phyloP scores from a whole-genome alignment of 2,888 invertebrate genomes.

The Brenthis hecate region DNA sequence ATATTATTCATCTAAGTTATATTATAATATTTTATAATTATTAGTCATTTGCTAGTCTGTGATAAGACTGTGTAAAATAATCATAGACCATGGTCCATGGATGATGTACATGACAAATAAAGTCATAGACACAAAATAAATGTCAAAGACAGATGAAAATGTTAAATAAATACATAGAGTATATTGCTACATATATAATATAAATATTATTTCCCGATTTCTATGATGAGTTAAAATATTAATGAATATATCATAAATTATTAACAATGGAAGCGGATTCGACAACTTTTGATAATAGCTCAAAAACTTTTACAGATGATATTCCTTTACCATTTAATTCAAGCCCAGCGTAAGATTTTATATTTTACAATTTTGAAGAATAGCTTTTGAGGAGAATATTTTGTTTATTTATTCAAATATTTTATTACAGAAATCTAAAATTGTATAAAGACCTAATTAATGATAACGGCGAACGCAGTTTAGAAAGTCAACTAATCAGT shows the following conservation, averaged over 20 bases:
- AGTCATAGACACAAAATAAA: too few relatives aligned
- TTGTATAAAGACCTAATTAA: slow-evolving; percentile 58
- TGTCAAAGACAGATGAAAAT: too few relatives aligned
- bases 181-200: too few relatives aligned
- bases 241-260: not conserved
- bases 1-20: too few relatives aligned
- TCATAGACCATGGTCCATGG: too few relatives aligned
- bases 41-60: too few relatives aligned
- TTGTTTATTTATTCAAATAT: slow-evolving; percentile 10
- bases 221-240: not conserved
- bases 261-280: slow-evolving; percentile 75
- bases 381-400: not conserved
- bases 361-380: not conserved
- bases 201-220: not conserved
- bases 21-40: too few relatives aligned
- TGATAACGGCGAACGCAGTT: slow-evolving; percentile 50
- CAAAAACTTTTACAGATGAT: slow-evolving; percentile 48
- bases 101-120: too few relatives aligned
- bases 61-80: too few relatives aligned
- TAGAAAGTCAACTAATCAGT: slow-evolving; percentile 62
- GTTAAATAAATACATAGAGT: not conserved
- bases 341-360: slow-evolving; percentile 55
- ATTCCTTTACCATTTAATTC: slow-evolving; percentile 60
- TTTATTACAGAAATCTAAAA: slow-evolving; percentile 60
- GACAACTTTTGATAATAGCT: slow-evolving; percentile 65